A percentile compares a stretch with the other conserved stretches of the same genome.
Evolutionary conservation across 2,113 vertebrate species (phyloP).

Genomic region (Oryzias celebensis): DNA sequence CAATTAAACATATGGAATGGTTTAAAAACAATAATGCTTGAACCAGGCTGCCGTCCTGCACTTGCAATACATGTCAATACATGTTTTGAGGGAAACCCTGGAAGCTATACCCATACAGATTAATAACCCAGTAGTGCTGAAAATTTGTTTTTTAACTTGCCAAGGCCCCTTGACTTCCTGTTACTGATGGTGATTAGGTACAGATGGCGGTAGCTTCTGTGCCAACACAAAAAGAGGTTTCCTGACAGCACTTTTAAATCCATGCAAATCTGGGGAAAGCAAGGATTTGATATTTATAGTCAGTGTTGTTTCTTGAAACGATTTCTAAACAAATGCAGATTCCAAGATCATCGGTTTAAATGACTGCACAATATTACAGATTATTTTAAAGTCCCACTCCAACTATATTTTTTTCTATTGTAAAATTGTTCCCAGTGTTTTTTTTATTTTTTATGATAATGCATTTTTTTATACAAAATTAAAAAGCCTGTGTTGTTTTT

Average conservation of each 20-base stretch:
- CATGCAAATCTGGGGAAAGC: neutral
- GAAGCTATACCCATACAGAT: neutral
- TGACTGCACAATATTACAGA: neutral
- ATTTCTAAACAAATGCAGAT: neutral
- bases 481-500: no score
- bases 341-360: neutral
- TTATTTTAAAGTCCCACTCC: neutral
- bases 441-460: no score
- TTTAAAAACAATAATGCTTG: no score
- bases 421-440: no score
- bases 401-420: no score
- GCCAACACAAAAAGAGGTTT: neutral
- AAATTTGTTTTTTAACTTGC: neutral
- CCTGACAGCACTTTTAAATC: neutral
- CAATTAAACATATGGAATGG: no score
- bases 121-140: neutral
- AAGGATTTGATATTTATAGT: neutral
- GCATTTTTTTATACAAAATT: no score
- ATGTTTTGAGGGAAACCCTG: neutral
- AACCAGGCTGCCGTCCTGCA: no score
- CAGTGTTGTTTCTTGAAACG: neutral
- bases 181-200: neutral
- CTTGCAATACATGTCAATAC: neutral
- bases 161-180: conserved; percentile 1
- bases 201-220: conserved; percentile 5